Evolutionary conservation across 2,113 vertebrate species (phyloP), one percentile per base, ranked within the genome.

Genomic region (Phalacrocorax pelagicus): DNA sequence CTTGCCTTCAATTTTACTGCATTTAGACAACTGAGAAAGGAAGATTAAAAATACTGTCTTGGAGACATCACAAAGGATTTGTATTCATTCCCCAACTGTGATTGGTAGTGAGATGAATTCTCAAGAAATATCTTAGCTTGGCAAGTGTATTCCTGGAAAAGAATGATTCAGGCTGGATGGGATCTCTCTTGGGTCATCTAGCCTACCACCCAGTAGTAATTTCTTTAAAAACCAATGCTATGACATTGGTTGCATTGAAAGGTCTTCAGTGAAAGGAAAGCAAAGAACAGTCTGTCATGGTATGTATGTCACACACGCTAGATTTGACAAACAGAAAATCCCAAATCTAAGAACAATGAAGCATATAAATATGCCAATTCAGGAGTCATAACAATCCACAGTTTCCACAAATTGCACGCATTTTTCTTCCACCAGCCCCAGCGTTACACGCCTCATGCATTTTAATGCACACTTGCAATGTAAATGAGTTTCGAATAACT

Each of bases 391-490:
- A 97, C 92, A 97, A 94, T 88, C 92, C 92, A 92, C 75, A 71
- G 46, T 93, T 92, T 93, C 86, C 94, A 92, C 86, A 95, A 96
- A 96, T 93, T 89, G 92, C 81, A 93, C 5, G 4, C 77, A 83
- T 95, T 94, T 96, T 92, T 94, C 96, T 93, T 94, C 90, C 62
- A 52, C 92, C 80, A 95, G 90, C 72, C 77, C 55, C 92, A 96
- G 82, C 52, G 69, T 86, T 93, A 83, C 86, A 90, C 1, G 57
- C 88, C 72, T 93, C 88, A 81, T 91, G 94, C 90, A 96, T 96
- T 96, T 97, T 90, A 96, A 97, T 96, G 73, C 80, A 94, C 82
- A 72, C 80, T 95, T 96, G 96, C 94, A 81, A 93, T 95, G 95
- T 90, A 97, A 94, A 97, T 92, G 57, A 88, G 80, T 83, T 93